phyloP scores from a whole-genome alignment of 2,888 invertebrate genomes.

The Cantharis rufa region DNA sequence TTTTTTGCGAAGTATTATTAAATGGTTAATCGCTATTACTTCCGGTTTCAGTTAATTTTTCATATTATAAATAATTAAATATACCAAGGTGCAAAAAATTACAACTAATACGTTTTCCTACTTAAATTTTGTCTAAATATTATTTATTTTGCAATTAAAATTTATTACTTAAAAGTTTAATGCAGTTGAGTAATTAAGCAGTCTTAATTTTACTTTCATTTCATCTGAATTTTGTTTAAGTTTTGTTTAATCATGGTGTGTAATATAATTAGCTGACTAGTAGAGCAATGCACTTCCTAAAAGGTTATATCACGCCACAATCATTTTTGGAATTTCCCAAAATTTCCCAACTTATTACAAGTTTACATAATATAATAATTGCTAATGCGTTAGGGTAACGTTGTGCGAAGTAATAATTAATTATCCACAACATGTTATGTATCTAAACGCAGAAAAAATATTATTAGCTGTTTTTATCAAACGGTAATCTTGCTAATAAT shows the following conservation, averaged over 20 bases:
- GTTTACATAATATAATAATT: background rate
- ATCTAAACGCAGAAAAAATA: too few species aligned
- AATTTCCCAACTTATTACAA: background rate
- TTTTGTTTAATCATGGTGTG: background rate
- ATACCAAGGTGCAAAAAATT: background rate
- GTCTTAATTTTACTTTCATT: background rate
- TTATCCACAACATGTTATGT: background rate
- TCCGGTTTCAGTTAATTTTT: background rate
- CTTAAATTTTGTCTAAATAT: background rate
- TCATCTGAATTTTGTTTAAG: background rate
- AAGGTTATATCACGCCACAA: background rate
- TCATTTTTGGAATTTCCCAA: background rate
- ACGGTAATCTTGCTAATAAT: background rate
- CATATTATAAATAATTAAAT: background rate
- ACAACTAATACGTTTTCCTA: background rate
- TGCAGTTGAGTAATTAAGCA: background rate
- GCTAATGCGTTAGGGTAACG: background rate
- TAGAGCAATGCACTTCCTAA: slow-evolving; percentile 1
- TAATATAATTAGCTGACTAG: background rate
- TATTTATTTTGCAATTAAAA: background rate
- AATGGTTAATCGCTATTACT: background rate
- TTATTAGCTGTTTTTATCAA: background rate
- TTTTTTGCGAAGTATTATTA: background rate
- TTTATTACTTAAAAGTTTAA: background rate
- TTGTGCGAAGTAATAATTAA: background rate